phyloP scores from a whole-genome alignment of 2,113 vertebrate genomes.

The Phalacrocorax pelagicus region DNA sequence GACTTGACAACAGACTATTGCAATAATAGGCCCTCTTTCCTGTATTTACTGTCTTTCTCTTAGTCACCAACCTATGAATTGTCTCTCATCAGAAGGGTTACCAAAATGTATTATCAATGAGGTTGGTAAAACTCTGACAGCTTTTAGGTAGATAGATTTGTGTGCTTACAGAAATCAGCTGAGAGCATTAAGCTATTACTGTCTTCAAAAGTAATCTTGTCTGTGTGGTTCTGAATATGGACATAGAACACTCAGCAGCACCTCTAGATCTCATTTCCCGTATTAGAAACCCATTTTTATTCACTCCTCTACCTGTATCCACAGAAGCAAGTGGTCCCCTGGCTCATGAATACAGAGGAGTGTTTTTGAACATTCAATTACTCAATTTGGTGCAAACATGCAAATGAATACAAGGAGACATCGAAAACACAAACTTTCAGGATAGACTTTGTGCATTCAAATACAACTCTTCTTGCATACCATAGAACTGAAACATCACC shows the following conservation, averaged over 20 bases:
- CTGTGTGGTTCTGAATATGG: not conserved
- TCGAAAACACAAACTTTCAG: not conserved
- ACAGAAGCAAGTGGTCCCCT: not conserved
- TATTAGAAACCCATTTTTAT: not conserved
- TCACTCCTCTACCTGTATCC: not conserved
- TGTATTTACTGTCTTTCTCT: not conserved
- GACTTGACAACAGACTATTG: not conserved
- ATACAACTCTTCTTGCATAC: not conserved
- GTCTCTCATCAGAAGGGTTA: not conserved
- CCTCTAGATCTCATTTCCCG: not conserved
- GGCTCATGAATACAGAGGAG: accelerated
- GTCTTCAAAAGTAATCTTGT: not conserved
- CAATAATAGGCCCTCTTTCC: not conserved
- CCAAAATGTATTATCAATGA: not conserved
- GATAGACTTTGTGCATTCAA: not conserved
- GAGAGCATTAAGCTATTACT: not conserved
- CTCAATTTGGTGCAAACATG: not conserved
- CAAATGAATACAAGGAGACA: not conserved
- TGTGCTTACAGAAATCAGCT: not conserved
- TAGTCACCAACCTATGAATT: not conserved
- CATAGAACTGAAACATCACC: not conserved
- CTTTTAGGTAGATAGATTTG: not conserved
- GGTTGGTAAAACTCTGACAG: not conserved
- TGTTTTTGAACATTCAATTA: not conserved
- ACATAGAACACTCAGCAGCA: not conserved